Conservation (phyloP, 2,888 invertebrate genomes). For the Pammene fasciana region DNA sequence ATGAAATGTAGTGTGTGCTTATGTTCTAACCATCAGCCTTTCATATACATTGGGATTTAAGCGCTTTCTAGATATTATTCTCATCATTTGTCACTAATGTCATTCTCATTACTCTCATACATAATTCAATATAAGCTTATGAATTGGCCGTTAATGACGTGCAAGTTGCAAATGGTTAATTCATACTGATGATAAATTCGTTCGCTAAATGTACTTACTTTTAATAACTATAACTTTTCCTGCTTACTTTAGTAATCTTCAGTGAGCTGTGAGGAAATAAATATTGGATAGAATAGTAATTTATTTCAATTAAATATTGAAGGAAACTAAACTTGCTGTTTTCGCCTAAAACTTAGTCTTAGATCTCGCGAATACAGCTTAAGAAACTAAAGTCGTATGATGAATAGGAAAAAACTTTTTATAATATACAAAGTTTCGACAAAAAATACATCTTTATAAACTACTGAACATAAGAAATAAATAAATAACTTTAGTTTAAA, state of each 20-base stretch:
- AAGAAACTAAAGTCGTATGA: no score
- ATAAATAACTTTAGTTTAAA: background rate
- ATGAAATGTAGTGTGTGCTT: slow-evolving; percentile 32
- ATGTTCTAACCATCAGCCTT: slow-evolving; percentile 32
- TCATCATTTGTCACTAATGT: slow-evolving; percentile 5
- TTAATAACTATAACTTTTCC: background rate
- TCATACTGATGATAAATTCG: background rate
- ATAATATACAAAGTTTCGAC: background rate
- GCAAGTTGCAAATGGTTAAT: background rate
- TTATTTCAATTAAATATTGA: no score
- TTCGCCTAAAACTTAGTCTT: no score
- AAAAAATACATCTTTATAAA: background rate
- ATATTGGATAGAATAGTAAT: background rate
- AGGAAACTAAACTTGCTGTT: no score
- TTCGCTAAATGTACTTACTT: background rate
- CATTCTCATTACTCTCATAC: background rate
- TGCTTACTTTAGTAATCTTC: slow-evolving; percentile 13
- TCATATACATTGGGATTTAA: slow-evolving; percentile 20
- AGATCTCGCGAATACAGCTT: no score
- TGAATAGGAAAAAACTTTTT: no score
- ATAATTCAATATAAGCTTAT: background rate
- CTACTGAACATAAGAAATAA: no score
- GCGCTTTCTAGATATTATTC: slow-evolving; percentile 15
- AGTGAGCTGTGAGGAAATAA: slow-evolving; percentile 1
- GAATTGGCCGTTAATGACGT: background rate